Percentiles rank a stretch among this genome's conserved stretches.
phyloP scores from a whole-genome alignment of 2,888 invertebrate genomes.

The Drosophila atripex region DNA sequence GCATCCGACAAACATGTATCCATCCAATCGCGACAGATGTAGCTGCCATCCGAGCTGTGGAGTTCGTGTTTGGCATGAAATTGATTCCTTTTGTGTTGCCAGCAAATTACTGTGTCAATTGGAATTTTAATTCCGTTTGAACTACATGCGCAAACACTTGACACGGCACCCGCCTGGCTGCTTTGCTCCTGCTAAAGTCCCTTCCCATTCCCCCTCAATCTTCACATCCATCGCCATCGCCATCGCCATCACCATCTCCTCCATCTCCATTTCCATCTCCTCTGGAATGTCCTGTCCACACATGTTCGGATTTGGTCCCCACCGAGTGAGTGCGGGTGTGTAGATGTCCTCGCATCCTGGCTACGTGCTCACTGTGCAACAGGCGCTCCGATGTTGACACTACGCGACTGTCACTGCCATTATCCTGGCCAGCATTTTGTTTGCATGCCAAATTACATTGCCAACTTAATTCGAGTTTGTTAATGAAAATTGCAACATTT shows the following conservation, averaged over 20 bases:
- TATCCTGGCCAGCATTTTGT: slow-evolving; percentile 75
- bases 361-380: slow-evolving; percentile 63
- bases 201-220: not conserved
- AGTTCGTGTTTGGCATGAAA: slow-evolving; percentile 60
- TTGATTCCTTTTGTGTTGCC: slow-evolving; percentile 76
- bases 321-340: slow-evolving; percentile 9
- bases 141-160: slow-evolving; percentile 79
- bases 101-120: slow-evolving; percentile 79
- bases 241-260: slow-evolving; percentile 11
- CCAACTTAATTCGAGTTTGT: slow-evolving; percentile 74
- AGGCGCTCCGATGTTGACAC: slow-evolving; percentile 65
- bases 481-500: slow-evolving; percentile 75
- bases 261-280: slow-evolving; percentile 12
- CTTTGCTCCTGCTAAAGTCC: slow-evolving; percentile 9
- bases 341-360: slow-evolving; percentile 33
- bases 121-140: slow-evolving; percentile 80
- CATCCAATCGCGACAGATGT: slow-evolving; percentile 30
- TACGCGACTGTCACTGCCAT: slow-evolving; percentile 60
- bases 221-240: not conserved
- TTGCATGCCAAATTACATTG: slow-evolving; percentile 75
- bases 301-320: slow-evolving; percentile 24
- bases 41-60: slow-evolving; percentile 16
- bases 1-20: slow-evolving; percentile 74
- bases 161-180: slow-evolving; percentile 51
- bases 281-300: slow-evolving; percentile 54